Percentiles rank a stretch among this genome's conserved stretches.
Conservation (phyloP, 2,888 invertebrate genomes). For the Hypomecis atomaria region DNA sequence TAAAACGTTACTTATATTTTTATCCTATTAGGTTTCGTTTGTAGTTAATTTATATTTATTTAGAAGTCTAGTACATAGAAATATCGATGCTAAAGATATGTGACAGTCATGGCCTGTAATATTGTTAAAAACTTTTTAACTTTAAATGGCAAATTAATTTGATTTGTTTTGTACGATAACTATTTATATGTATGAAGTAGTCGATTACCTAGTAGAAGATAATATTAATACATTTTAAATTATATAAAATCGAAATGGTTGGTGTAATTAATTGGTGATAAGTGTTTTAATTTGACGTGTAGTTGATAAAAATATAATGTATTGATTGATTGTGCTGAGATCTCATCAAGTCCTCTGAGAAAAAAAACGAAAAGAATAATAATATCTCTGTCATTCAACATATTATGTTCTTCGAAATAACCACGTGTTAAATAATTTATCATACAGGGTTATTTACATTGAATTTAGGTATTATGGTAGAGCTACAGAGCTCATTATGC, state of each 20-base stretch:
- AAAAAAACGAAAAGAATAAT: not conserved
- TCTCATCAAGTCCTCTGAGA: constrained; percentile 20
- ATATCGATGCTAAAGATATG: constrained; percentile 20
- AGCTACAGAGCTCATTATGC: too few species aligned
- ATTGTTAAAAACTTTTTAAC: constrained; percentile 7
- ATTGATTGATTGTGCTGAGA: constrained; percentile 28
- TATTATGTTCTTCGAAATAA: too few species aligned
- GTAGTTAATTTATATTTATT: constrained; percentile 23
- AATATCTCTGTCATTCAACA: not conserved
- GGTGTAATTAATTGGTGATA: constrained; percentile 7
- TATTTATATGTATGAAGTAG: constrained; percentile 13
- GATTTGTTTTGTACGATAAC: not conserved
- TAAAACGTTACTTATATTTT: constrained; percentile 35
- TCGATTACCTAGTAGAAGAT: constrained; percentile 7
- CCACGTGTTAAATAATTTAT: too few species aligned
- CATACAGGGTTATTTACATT: too few species aligned
- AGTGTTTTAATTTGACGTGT: constrained; percentile 12
- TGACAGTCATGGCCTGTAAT: constrained; percentile 19
- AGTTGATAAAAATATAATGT: constrained; percentile 8
- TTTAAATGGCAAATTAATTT: constrained; percentile 2
- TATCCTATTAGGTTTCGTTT: constrained; percentile 39
- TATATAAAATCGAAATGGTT: constrained; percentile 2
- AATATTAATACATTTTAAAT: not conserved
- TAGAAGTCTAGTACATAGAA: constrained; percentile 8
- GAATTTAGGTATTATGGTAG: too few species aligned